Base-by-base conservation (phyloP, 2,888 invertebrate genomes). In the Amiota mariae region DNA sequence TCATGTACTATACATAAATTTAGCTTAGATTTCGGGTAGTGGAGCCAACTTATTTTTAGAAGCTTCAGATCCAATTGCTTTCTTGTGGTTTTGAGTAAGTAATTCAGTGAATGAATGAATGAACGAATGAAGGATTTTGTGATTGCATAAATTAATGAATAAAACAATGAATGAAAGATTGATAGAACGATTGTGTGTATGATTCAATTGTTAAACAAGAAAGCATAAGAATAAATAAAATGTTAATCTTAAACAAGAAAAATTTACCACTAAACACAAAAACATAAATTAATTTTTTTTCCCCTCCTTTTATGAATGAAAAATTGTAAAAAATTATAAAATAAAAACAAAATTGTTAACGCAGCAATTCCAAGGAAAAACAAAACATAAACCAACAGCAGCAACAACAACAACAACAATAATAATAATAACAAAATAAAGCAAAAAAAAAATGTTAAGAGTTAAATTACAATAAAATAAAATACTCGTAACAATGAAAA, bases 341-440 rank as follows among this genome's bases (percentile, higher is more conserved):
- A 78, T 6, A 36, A 36, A 36, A 36, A 6, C 2, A 36, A 36
- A 36, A 36, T 6, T 86, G 84, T 86, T 86, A 86, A 85, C 86
- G 86, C 86, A 85, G 86, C 84, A 82, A 73, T 84, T 84, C 86
- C 85, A 84, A 79, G 86, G 86, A 82, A 56, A 56, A 73, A 61
- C 15, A 72, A 68, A 20, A 47, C 48, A 66, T 11, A 66, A 9
- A 75, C 63, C 64, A 73, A 72, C 74, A 72, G 73, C 61, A 74
- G 75, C 72, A 68, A 78, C 75, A 77, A 73, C 76, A 78, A 75
- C 76, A 79, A 79, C 77, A 73, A 85, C n/a, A n/a, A n/a, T n/a
- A n/a, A n/a, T n/a, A n/a, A n/a, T n/a, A n/a, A n/a, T n/a, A 85
- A 82, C 8, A 86, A 85, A 86, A 76, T 84, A n/a, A n/a, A n/a